Conservation (phyloP, 1,140 invertebrate genomes). For the Lasaia peninsularis region DNA sequence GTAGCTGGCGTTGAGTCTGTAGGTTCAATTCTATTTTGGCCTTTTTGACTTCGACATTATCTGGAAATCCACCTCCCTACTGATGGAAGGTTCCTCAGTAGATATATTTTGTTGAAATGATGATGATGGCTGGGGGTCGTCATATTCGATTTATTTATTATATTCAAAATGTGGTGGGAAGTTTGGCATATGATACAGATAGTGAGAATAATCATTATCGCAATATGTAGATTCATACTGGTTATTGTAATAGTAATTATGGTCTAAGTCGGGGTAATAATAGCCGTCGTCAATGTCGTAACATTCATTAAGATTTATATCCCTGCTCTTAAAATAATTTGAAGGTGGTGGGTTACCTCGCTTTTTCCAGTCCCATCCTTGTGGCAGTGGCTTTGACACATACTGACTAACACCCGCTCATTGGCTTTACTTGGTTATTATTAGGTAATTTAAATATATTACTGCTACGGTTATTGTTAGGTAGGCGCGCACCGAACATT, state of each 20-base stretch:
- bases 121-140: too few species aligned
- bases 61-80: too few species aligned
- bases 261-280: neutral
- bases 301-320: neutral
- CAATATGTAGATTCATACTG: neutral
- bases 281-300: neutral
- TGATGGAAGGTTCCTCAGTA: too few species aligned
- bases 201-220: neutral
- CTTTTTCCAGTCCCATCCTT: neutral
- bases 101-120: too few species aligned
- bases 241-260: neutral
- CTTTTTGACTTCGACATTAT: too few species aligned
- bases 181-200: neutral
- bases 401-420: too few species aligned
- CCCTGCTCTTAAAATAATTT: neutral
- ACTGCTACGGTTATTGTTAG: slow-evolving; percentile 18
- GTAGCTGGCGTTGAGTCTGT: too few species aligned
- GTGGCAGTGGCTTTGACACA: neutral
- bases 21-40: too few species aligned
- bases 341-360: neutral
- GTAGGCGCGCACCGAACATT: slow-evolving; percentile 21
- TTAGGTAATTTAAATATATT: too few species aligned
- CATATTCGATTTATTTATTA: too few species aligned
- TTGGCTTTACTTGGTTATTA: too few species aligned
- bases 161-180: too few species aligned